phyloP scores from a whole-genome alignment of 2,797 vertebrate genomes.

The Sphenodon punctatus region DNA sequence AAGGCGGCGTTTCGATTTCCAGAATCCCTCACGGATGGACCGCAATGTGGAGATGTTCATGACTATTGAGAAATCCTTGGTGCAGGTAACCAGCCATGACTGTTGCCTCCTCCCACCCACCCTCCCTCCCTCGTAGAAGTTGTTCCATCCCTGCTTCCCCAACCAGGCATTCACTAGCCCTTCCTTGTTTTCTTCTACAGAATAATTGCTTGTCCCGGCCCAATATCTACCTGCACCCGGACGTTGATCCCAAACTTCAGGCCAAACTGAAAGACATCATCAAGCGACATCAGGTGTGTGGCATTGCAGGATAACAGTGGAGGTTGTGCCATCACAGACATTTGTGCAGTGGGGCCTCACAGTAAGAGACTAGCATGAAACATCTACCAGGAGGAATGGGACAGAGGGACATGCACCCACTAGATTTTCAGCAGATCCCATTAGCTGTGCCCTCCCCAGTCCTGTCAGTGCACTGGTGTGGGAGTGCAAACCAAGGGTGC shows the following conservation, averaged over 20 bases:
- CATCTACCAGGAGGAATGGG: too few relatives aligned
- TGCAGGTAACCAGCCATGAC: constrained; percentile 83
- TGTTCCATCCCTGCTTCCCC: fast-evolving
- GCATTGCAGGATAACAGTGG: fast-evolving
- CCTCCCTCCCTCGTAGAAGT: fast-evolving
- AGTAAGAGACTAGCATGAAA: too few relatives aligned
- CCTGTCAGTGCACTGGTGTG: too few relatives aligned
- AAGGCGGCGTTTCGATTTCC: constrained; percentile 99
- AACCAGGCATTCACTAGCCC: background rate
- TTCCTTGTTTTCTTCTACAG: constrained; percentile 64
- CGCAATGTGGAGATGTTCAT: constrained; percentile 99
- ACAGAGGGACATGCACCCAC: too few relatives aligned
- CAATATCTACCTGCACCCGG: constrained; percentile 92
- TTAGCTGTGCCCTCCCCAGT: background rate
- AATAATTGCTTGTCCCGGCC: constrained; percentile 94
- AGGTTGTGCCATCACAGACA: background rate
- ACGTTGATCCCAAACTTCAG: constrained; percentile 94
- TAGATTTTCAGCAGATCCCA: too few relatives aligned
- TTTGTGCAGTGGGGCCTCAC: too few relatives aligned
- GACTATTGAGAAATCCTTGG: constrained; percentile 96
- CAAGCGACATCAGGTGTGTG: constrained; percentile 92
- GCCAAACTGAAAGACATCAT: constrained; percentile 96
- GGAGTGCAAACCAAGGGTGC: background rate
- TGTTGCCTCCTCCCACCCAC: fast-evolving
- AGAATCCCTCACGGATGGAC: constrained; percentile 98